These are phyloP conservation scores for Campylorhamphus procurvoides DNA, from an alignment of 2,113 vertebrate genomes.

Conservation along the genomic window DNA sequence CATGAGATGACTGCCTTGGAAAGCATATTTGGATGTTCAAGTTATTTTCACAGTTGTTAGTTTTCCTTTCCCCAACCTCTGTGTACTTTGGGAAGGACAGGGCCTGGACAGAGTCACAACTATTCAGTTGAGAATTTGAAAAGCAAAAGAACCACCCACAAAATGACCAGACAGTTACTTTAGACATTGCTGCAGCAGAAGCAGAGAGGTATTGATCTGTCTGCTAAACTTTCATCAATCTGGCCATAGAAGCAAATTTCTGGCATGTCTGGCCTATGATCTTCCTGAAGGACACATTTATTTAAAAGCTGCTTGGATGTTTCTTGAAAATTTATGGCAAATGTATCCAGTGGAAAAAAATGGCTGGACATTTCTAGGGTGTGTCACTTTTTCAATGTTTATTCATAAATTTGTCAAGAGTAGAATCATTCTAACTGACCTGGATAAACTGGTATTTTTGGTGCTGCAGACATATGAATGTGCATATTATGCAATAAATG, in stretches of 20 bases:
- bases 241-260: not conserved
- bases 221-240: not conserved
- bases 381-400: not conserved
- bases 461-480: not conserved
- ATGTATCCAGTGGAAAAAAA: not conserved
- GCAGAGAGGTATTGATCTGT: not conserved
- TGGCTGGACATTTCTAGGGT: not conserved
- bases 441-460: not conserved
- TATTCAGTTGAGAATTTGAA: not conserved
- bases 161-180: not conserved
- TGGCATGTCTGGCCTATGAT: not conserved
- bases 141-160: not conserved
- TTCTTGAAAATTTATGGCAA: not conserved
- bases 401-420: not conserved
- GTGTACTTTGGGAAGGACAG: slow-evolving; percentile 3
- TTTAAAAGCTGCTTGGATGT: not conserved
- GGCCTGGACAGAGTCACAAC: not conserved
- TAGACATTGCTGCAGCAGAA: not conserved
- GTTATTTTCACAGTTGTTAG: slow-evolving; percentile 1
- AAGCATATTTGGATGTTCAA: not conserved
- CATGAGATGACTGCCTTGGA: not conserved
- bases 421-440: not conserved
- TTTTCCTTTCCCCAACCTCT: not conserved
- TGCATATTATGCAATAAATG: not conserved
- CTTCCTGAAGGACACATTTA: not conserved